A percentile compares a stretch with the other conserved stretches of the same genome.
Conservation (phyloP, 2,797 vertebrate species). For the Micropoecilia bifurca region DNA sequence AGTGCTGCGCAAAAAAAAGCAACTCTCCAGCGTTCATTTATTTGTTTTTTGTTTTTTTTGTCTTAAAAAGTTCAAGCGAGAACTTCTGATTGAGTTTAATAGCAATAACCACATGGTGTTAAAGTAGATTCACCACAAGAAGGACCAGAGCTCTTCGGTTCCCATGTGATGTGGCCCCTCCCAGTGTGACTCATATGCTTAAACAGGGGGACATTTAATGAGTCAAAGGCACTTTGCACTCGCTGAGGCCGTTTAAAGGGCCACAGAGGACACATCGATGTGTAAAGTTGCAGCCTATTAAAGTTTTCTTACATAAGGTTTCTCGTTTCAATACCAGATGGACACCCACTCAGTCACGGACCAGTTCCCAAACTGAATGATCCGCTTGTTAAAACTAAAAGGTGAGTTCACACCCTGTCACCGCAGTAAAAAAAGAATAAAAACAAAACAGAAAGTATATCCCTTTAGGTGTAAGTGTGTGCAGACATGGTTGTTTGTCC, state of each 20-base stretch:
- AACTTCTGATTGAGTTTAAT: conserved; percentile 33
- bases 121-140: conserved; percentile 24
- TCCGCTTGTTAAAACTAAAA: conserved; percentile 16
- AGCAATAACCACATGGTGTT: conserved; percentile 32
- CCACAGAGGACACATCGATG: conserved; percentile 49
- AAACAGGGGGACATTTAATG: conserved; percentile 55
- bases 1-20: neutral
- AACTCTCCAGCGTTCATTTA: neutral
- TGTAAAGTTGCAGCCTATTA: conserved; percentile 35
- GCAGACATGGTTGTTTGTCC: neutral
- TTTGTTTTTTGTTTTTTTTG: conserved; percentile 6
- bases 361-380: conserved; percentile 3
- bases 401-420: neutral
- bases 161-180: conserved; percentile 34
- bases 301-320: conserved; percentile 32
- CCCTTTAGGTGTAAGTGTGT: neutral
- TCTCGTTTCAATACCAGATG: conserved; percentile 35
- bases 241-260: conserved; percentile 34
- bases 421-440: neutral
- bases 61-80: conserved; percentile 22
- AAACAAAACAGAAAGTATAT: neutral
- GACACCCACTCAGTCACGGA: conserved; percentile 26
- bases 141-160: conserved; percentile 1
- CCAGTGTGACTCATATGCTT: conserved; percentile 50
- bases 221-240: conserved; percentile 52